Base-by-base conservation (phyloP, 2,113 vertebrate genomes). In the Toxotes chatareus region DNA sequence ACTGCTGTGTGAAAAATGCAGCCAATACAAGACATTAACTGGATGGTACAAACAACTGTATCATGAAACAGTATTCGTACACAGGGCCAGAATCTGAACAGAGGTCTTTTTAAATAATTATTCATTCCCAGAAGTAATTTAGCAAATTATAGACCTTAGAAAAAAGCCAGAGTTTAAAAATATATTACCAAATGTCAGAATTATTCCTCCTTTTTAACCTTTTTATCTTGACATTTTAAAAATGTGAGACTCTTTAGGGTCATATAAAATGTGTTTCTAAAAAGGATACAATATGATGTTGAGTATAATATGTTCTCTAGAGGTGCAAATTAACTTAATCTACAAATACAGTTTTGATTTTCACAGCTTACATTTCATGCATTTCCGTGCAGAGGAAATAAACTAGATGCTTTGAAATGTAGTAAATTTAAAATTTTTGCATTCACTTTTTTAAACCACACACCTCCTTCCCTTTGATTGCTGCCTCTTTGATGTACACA, bases 171-270 rank as follows among this genome's bases (percentile, higher is more conserved):
- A n/a, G n/a, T n/a, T n/a, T n/a, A n/a, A n/a, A n/a, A n/a, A n/a
- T n/a, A n/a, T n/a, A n/a, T n/a, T n/a, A n/a, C n/a, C n/a, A n/a
- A n/a, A n/a, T n/a, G n/a, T n/a, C n/a, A n/a, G n/a, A n/a, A n/a
- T n/a, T n/a, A n/a, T n/a, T n/a, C n/a, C n/a, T n/a, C n/a, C n/a
- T n/a, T n/a, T n/a, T 27, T 27, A 27, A 27, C 57, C 73, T 49
- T 82, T 83, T 62, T 47, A 67, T 27, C 36, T 32, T 87, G 85
- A 67, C 68, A 83, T 87, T 87, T 83, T 21, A 56, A 36, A 76
- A 85, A 80, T 59, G 63, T 4, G 40, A 70, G 34, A 32, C 3
- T 62, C 77, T 82, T 72, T 1, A 2, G 34, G 60, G 68, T 32
- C n/a, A n/a, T 4, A 31, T 36, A 16, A 84, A 79, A 66, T 31